Conservation (phyloP, 2,888 invertebrate species). For the Amitus sp. region DNA sequence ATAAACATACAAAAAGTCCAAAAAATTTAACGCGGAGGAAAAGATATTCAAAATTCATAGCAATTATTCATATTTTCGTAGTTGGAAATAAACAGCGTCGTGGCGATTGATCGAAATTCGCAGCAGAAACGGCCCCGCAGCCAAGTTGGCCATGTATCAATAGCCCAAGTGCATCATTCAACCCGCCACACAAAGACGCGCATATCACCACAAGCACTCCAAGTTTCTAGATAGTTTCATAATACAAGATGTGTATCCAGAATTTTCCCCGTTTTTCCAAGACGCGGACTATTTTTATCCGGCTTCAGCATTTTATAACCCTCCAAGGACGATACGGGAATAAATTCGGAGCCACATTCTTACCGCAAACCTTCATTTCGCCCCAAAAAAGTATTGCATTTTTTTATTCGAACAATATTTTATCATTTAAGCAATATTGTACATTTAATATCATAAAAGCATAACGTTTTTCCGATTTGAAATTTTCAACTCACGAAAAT, state of each 20-base stretch:
- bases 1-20: too few species aligned
- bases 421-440: too few species aligned
- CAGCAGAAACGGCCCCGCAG: constrained; percentile 30
- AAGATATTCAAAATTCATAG: background rate
- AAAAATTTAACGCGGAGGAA: constrained; percentile 1
- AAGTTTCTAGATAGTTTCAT: constrained; percentile 33
- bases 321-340: constrained; percentile 25
- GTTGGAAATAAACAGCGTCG: constrained; percentile 6
- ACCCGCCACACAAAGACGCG: constrained; percentile 2
- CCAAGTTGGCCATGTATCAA: constrained; percentile 42
- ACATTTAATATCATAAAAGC: too few species aligned
- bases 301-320: constrained; percentile 27
- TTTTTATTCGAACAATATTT: too few species aligned
- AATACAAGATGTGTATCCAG: constrained; percentile 20
- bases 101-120: constrained; percentile 26
- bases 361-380: too few species aligned
- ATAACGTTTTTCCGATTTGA: too few species aligned
- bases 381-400: too few species aligned
- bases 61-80: constrained; percentile 7
- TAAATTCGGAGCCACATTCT: constrained; percentile 12
- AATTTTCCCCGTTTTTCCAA: constrained; percentile 24
- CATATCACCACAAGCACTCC: constrained; percentile 20
- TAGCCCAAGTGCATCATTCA: constrained; percentile 33
- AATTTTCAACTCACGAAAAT: too few species aligned
- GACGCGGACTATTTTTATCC: constrained; percentile 27